Conservation (phyloP, 2,888 invertebrate genomes). For the Clistopyga incitator region DNA sequence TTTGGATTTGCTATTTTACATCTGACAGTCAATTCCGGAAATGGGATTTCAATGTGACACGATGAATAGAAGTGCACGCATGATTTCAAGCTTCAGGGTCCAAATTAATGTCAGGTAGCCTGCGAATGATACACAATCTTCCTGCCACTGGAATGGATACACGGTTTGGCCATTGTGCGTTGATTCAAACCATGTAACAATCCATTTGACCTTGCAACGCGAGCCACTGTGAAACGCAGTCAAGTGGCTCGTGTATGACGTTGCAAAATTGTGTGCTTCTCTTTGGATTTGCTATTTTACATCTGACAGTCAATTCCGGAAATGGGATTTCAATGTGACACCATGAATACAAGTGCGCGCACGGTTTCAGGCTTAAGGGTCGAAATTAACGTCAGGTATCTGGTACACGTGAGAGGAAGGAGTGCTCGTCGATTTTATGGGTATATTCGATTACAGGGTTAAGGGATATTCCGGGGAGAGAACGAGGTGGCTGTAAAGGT, state of each 20-base stretch:
- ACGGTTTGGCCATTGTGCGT: too few species aligned
- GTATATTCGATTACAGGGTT: conserved; percentile 30
- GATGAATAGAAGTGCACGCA: too few species aligned
- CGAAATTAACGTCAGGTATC: conserved; percentile 33
- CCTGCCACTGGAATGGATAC: neutral
- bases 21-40: too few species aligned
- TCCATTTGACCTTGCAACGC: too few species aligned
- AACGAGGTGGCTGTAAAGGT: neutral
- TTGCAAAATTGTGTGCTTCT: neutral
- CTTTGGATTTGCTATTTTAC: neutral
- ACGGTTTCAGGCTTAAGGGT: neutral
- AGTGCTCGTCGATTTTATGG: conserved; percentile 37
- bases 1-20: too few species aligned
- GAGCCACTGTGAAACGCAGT: too few species aligned
- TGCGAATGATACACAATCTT: conserved; percentile 9
- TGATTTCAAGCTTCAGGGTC: too few species aligned
- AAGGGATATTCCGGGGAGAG: neutral
- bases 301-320: neutral
- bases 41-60: too few species aligned
- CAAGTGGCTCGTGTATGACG: neutral
- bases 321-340: conserved; percentile 1
- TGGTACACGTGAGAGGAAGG: conserved; percentile 39
- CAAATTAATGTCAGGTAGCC: too few species aligned
- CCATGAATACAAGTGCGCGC: neutral
- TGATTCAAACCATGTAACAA: too few species aligned